Evolutionary conservation across 2,113 vertebrate genomes (phyloP), one percentile per base, ranked within the genome.

Genomic region (Tachysurus vachellii): DNA sequence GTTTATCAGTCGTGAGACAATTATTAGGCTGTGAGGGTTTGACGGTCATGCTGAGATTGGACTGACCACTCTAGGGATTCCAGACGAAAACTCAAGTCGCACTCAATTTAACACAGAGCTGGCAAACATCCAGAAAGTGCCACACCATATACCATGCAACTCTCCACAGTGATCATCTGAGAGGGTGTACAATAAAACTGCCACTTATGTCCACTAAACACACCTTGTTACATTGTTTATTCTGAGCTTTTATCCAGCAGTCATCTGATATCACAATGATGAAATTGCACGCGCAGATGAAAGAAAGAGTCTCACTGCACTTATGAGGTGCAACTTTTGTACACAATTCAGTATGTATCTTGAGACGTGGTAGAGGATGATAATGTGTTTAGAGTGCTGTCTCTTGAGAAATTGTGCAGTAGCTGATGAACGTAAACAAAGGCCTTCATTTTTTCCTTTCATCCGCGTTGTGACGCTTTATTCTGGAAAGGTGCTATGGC

Each of bases 401-500:
- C 80, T 80, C 76, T 50, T 5, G 53, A 82, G 83, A 62, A 89
- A 89, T 82, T 61, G 36, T 68, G 57, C 54, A 59, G 42, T 17
- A 17, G 79, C n/a, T 70, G 80, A 87, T 82, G 83, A 77, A 75
- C 85, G 66, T 21, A 75, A 89, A 73, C 80, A 85, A 85, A 89
- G 86, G 71, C 68, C 54, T 53, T n/a, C n/a, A n/a, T n/a, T n/a
- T 36, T 64, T 85, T 28, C 56, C 87, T 86, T 89, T 82, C 53
- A 85, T 89, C 83, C 42, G 42, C 36, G 53, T 79, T 80, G 81
- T 82, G 81, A 83, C 61, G 73, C 21, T 84, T 64, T 68, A 68
- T 56, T 42, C 12, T 88, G 75, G 42, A 85, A 76, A 85, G 71
- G 88, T 81, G 59, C 36, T 87, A 42, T 70, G n/a, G 56, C 62